Evolutionary conservation across 2,797 vertebrate genomes (phyloP).

Genomic region (Pseudochaenichthys georgianus): DNA sequence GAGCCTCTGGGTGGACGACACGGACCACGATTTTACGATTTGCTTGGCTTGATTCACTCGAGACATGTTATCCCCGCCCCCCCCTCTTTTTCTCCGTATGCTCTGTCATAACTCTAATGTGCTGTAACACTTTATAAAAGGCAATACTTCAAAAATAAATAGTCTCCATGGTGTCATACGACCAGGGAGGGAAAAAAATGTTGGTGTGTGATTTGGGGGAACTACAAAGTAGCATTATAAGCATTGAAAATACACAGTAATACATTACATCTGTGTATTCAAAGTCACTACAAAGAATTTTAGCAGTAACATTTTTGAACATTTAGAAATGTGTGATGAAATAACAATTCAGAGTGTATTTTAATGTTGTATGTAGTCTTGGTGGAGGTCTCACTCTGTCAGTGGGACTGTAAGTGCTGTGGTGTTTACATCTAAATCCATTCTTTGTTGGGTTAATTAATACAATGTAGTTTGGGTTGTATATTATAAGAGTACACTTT

Average conservation of each 20-base stretch:
- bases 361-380: neutral
- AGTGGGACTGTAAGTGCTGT: too few species aligned
- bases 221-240: too few species aligned
- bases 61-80: too few species aligned
- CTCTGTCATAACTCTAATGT: neutral
- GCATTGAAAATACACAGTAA: too few species aligned
- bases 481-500: neutral
- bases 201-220: neutral
- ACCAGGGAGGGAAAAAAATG: neutral
- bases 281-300: too few species aligned
- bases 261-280: too few species aligned
- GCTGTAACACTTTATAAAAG: neutral
- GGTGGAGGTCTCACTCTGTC: neutral
- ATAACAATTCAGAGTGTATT: neutral
- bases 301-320: too few species aligned
- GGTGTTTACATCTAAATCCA: neutral
- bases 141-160: too few species aligned
- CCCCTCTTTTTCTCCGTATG: too few species aligned
- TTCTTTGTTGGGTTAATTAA: neutral
- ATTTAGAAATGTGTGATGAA: neutral
- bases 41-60: too few species aligned
- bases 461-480: neutral
- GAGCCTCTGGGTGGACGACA: too few species aligned
- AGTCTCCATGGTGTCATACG: neutral
- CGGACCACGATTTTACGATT: too few species aligned